These are phyloP conservation scores for Schrankia costaestrigalis DNA, from an alignment of 2,888 invertebrate species.

Conservation along the genomic window DNA sequence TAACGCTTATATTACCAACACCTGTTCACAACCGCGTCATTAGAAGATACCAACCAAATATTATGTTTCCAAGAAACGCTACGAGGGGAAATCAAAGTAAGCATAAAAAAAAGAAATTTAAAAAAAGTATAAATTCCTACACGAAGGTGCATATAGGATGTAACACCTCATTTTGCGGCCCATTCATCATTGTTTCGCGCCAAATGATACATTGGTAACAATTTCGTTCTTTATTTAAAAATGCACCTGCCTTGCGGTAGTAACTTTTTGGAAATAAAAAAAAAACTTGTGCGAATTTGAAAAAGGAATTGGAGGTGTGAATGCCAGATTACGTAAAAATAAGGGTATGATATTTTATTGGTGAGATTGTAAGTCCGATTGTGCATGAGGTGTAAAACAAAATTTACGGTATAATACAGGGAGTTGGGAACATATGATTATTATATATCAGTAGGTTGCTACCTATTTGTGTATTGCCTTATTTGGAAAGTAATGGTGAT, in stretches of 20 bases:
- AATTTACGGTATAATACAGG: no score
- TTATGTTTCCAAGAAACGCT: slow-evolving; percentile 15
- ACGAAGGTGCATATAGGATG: slow-evolving; percentile 20
- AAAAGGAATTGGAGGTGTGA: no score
- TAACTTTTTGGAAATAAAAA: no score
- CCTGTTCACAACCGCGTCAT: slow-evolving; percentile 10
- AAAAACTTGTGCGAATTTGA: no score
- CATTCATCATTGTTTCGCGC: slow-evolving; percentile 32
- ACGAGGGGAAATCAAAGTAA: slow-evolving; percentile 6
- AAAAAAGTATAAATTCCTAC: slow-evolving; percentile 12
- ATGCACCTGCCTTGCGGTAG: slow-evolving; percentile 27
- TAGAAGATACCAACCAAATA: slow-evolving; percentile 14
- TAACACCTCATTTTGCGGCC: slow-evolving; percentile 35
- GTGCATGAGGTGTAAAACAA: no score
- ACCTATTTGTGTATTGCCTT: no score
- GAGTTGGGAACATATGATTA: no score
- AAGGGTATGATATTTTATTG: no score
- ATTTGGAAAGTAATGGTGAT: slow-evolving; percentile 5
- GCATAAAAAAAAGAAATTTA: slow-evolving; percentile 5
- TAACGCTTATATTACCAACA: slow-evolving; percentile 7
- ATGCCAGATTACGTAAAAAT: no score
- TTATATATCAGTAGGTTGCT: no score
- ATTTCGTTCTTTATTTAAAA: slow-evolving; percentile 25
- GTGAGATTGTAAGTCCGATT: no score
- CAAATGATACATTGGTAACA: slow-evolving; percentile 24